phyloP scores from a whole-genome alignment of 2,888 invertebrate genomes.

The Fragum sueziense region DNA sequence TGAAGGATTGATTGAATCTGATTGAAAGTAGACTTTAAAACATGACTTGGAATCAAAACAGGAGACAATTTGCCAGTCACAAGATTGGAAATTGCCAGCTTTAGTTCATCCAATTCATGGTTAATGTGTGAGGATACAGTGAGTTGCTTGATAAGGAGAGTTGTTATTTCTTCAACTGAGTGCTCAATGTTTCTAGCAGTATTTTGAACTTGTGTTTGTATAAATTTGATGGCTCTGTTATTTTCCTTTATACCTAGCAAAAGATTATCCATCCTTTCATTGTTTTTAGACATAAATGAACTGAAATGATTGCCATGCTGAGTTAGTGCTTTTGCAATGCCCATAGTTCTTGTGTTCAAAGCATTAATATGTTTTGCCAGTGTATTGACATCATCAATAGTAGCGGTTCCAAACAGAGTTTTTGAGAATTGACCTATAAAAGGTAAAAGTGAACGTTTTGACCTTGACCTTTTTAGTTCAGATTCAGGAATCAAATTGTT shows the following conservation, averaged over 20 bases:
- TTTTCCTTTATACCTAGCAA: conserved; percentile 11
- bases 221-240: conserved; percentile 3
- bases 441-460: conserved; percentile 37
- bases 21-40: conserved; percentile 3
- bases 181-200: not conserved
- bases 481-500: conserved; percentile 18
- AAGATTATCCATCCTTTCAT: conserved; percentile 22
- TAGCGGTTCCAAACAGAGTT: conserved; percentile 56
- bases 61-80: conserved; percentile 38
- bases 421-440: conserved; percentile 53
- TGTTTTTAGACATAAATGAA: not conserved
- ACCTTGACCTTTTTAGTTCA: not conserved
- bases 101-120: conserved; percentile 26
- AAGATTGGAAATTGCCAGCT: conserved; percentile 17
- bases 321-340: conserved; percentile 21
- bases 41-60: conserved; percentile 10
- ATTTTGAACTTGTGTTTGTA: not conserved
- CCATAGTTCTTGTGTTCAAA: conserved; percentile 13
- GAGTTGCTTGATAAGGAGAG: not conserved
- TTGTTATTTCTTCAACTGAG: conserved; percentile 6
- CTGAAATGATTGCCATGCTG: conserved; percentile 23
- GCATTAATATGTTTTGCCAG: conserved; percentile 35
- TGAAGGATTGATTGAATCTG: conserved; percentile 21
- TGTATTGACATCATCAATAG: conserved; percentile 43
- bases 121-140: conserved; percentile 8